These are phyloP conservation scores for Petroica traversi DNA, from an alignment of 2,113 vertebrate genomes.

Conservation along the genomic window DNA sequence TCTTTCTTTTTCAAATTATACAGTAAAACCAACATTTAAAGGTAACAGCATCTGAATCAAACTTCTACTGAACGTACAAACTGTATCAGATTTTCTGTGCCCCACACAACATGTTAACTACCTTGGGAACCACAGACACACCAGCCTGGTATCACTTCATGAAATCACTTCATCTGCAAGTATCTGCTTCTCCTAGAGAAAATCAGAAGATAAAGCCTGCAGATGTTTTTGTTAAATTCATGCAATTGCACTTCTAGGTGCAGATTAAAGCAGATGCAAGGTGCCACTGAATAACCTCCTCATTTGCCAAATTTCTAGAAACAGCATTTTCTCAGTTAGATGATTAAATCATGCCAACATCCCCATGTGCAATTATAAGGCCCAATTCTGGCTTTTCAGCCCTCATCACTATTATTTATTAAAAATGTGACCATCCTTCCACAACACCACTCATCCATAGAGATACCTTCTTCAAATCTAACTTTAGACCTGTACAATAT, in stretches of 20 bases:
- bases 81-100: neutral
- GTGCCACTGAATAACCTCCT: neutral
- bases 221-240: neutral
- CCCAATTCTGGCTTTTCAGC: neutral
- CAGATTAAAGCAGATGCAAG: neutral
- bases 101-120: rapidly evolving
- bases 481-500: neutral
- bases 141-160: neutral
- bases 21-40: neutral
- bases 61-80: neutral
- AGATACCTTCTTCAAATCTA: neutral
- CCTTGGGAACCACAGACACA: neutral
- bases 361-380: neutral
- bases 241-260: neutral
- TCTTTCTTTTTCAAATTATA: neutral
- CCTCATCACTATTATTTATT: neutral
- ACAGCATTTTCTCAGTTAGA: neutral
- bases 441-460: neutral
- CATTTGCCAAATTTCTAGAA: neutral
- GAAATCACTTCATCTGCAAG: neutral
- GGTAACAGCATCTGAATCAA: neutral
- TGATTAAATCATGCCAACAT: neutral
- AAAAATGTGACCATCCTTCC: neutral
- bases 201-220: neutral
- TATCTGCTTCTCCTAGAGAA: neutral